These are phyloP conservation scores for Paratilapia polleni DNA, from an alignment of 2,113 vertebrate genomes.

Conservation along the genomic window DNA sequence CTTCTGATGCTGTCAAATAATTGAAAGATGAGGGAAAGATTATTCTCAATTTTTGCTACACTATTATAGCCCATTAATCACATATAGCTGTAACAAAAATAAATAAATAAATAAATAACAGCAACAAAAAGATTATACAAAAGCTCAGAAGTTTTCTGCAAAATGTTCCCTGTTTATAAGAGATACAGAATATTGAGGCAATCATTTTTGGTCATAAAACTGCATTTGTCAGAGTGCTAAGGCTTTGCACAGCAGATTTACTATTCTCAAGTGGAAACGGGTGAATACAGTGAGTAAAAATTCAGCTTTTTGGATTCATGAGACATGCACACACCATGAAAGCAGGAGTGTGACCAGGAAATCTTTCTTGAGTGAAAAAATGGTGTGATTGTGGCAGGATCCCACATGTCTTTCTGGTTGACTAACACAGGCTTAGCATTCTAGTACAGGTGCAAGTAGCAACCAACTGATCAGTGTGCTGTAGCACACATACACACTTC, in stretches of 20 bases:
- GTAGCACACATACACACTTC: not conserved
- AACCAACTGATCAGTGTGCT: constrained; percentile 17
- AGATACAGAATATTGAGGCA: constrained; percentile 17
- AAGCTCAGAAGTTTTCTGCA: not conserved
- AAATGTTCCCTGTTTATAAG: constrained; percentile 25
- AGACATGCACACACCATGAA: constrained; percentile 14
- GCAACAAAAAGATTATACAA: not conserved
- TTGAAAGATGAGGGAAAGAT: constrained; percentile 3
- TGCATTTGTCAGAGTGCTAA: constrained; percentile 54
- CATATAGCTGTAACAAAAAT: not conserved
- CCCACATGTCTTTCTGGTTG: constrained; percentile 34
- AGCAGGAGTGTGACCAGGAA: not conserved
- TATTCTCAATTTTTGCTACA: not conserved
- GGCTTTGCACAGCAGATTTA: constrained; percentile 49
- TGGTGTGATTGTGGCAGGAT: constrained; percentile 19
- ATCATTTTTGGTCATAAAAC: constrained; percentile 51
- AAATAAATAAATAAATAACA: too few relatives aligned
- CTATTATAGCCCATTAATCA: not conserved
- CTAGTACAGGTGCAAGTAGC: constrained; percentile 40
- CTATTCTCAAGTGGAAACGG: constrained; percentile 59
- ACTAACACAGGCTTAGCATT: constrained; percentile 43
- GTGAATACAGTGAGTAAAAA: constrained; percentile 41
- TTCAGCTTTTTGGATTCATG: constrained; percentile 33
- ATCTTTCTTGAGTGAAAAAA: constrained; percentile 1
- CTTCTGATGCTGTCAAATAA: constrained; percentile 10